Conservation (phyloP, 2,113 vertebrate species). For the Zingel zingel region DNA sequence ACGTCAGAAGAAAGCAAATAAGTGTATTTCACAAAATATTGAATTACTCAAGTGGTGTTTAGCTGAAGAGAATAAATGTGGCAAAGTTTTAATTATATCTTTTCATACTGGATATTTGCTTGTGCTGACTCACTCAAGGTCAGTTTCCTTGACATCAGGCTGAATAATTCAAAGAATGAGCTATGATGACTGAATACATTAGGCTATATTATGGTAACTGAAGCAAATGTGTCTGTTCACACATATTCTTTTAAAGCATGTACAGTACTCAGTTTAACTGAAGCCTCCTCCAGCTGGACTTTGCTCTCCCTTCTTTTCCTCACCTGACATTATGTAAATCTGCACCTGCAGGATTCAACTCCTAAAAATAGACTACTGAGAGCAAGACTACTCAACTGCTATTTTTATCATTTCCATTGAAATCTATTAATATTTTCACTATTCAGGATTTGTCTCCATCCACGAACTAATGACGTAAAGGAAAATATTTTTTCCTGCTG, state of each 20-base stretch:
- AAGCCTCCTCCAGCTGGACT: neutral
- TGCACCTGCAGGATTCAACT: constrained; percentile 19
- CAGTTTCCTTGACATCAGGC: neutral
- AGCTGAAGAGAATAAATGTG: neutral
- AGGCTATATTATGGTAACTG: neutral
- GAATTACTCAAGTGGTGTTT: neutral
- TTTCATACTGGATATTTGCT: neutral
- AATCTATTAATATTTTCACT: neutral
- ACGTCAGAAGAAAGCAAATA: neutral
- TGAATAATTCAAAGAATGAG: neutral
- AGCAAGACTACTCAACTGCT: neutral
- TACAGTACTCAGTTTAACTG: neutral
- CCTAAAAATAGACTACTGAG: constrained; percentile 34
- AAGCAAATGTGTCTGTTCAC: neutral
- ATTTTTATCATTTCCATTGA: constrained; percentile 27
- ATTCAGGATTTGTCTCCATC: constrained; percentile 21
- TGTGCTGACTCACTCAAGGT: neutral
- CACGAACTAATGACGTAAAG: neutral
- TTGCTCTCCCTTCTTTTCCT: constrained; percentile 5
- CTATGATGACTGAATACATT: neutral
- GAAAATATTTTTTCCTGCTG: constrained; percentile 1
- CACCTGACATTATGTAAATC: constrained; percentile 30
- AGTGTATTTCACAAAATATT: neutral
- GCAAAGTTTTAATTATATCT: neutral
- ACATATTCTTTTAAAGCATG: neutral